phyloP scores from a whole-genome alignment of 2,113 vertebrate genomes.

The Falcunculus frontatus region DNA sequence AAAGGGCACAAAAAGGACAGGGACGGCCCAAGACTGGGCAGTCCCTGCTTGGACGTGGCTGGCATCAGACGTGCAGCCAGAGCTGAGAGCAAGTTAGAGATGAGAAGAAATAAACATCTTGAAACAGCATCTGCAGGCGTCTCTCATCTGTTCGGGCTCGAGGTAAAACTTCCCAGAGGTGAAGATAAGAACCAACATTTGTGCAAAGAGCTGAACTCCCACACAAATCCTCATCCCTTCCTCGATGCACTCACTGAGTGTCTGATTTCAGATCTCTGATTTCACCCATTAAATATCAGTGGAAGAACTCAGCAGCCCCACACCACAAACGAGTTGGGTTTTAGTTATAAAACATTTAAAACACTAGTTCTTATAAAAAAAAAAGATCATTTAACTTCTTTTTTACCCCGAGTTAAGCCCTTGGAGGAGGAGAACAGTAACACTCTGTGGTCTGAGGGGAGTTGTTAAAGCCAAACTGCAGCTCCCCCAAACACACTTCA shows the following conservation, averaged over 20 bases:
- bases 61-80: too few relatives aligned
- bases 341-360: not conserved
- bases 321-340: not conserved
- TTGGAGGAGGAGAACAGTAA: constrained; percentile 35
- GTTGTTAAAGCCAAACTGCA: constrained; percentile 35
- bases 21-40: too few relatives aligned
- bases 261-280: not conserved
- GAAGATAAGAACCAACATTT: too few relatives aligned
- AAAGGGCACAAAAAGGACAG: too few relatives aligned
- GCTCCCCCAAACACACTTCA: constrained; percentile 47
- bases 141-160: too few relatives aligned
- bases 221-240: not conserved
- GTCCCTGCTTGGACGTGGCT: too few relatives aligned
- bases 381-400: not conserved
- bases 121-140: too few relatives aligned
- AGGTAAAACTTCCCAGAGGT: too few relatives aligned
- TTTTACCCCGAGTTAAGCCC: not conserved
- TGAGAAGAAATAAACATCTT: too few relatives aligned
- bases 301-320: not conserved
- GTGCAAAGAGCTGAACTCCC: too few relatives aligned
- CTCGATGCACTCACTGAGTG: not conserved
- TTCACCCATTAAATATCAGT: not conserved
- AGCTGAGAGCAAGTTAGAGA: too few relatives aligned
- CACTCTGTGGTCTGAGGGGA: constrained; percentile 7
- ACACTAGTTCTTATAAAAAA: not conserved